These are phyloP conservation scores for Ispidina picta DNA, from an alignment of 2,797 vertebrate genomes.

Conservation along the genomic window DNA sequence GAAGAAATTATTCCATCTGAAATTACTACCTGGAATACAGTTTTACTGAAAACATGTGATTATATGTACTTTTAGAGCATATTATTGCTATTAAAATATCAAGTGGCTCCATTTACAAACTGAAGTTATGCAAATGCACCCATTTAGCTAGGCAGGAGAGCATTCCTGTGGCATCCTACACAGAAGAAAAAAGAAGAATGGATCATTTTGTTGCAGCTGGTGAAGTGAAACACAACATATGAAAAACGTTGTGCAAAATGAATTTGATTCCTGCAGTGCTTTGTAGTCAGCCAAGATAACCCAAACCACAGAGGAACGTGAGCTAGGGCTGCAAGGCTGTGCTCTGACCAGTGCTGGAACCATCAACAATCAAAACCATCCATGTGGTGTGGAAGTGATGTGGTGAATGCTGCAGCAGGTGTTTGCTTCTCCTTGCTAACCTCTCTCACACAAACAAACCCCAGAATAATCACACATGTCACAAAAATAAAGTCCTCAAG, in stretches of 20 bases:
- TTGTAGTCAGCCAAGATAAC: fast-evolving
- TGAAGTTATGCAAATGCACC: constrained; percentile 25
- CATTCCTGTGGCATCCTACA: background rate
- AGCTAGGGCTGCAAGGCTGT: background rate
- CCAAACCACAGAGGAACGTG: background rate
- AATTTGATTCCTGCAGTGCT: background rate
- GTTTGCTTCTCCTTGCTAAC: background rate
- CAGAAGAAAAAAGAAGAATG: background rate
- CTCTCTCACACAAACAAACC: background rate
- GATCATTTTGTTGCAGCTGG: background rate
- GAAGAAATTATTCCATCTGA: background rate
- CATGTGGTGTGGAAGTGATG: background rate
- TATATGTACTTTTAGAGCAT: background rate
- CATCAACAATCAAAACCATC: background rate
- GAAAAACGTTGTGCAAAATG: background rate
- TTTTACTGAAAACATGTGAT: background rate
- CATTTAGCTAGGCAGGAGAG: background rate
- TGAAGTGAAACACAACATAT: background rate
- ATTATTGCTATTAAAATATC: constrained; percentile 7
- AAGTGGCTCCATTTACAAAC: constrained; percentile 18
- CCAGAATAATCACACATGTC: background rate
- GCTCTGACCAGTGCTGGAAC: background rate
- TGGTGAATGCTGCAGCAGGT: background rate
- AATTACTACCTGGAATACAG: background rate
- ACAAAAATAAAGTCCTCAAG: background rate